Percentiles rank a stretch among this genome's conserved stretches.
These are phyloP conservation scores for Vulpes lagopus DNA, from an alignment of 2,113 vertebrate genomes.

Conservation along the genomic window DNA sequence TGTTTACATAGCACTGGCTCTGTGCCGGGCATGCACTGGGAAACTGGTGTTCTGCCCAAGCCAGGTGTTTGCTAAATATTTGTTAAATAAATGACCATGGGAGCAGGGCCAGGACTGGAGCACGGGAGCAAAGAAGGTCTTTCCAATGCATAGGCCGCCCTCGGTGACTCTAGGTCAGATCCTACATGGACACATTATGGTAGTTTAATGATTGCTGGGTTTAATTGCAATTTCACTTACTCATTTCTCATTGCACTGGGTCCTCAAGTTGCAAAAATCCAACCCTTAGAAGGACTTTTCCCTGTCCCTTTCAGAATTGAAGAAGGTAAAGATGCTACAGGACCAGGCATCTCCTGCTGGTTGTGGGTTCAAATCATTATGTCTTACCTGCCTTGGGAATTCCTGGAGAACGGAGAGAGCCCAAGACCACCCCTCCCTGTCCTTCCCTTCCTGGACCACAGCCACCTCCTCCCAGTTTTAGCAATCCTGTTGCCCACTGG, in stretches of 20 bases:
- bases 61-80: constrained; percentile 70
- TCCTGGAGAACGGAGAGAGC: background rate
- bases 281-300: background rate
- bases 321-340: background rate
- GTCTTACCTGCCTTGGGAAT: background rate
- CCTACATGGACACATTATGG: background rate
- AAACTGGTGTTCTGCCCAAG: background rate
- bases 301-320: background rate
- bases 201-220: constrained; percentile 17
- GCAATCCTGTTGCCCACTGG: background rate
- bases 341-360: background rate
- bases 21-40: background rate
- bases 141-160: background rate
- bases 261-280: background rate
- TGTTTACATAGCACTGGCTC: constrained; percentile 25
- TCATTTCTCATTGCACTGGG: background rate
- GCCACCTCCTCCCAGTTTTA: background rate
- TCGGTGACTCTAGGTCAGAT: background rate
- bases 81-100: constrained; percentile 44
- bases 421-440: background rate
- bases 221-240: constrained; percentile 17
- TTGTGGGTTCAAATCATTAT: background rate
- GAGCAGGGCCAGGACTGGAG: background rate
- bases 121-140: background rate
- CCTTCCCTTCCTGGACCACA: background rate